Percentiles rank a stretch among this genome's conserved stretches.
Evolutionary conservation across 2,113 vertebrate species (phyloP).

Genomic region (Charina bottae): DNA sequence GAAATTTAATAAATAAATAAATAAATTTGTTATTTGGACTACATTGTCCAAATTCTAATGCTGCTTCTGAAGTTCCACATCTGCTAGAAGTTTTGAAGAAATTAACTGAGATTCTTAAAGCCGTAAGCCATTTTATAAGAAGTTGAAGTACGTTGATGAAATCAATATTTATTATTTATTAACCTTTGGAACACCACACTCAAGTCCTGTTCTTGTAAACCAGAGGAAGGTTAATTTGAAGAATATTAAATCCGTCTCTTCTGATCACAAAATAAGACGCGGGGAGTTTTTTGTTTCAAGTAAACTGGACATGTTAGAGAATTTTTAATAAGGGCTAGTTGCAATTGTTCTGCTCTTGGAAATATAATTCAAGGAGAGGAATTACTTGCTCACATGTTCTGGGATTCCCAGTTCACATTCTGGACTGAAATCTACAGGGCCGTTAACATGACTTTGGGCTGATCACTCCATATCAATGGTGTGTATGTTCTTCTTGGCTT

Average conservation of each 20-base stretch:
- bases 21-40: neutral
- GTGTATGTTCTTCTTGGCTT: neutral
- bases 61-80: neutral
- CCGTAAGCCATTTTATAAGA: neutral
- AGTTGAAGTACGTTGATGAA: neutral
- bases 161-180: neutral
- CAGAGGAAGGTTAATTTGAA: neutral
- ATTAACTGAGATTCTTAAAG: neutral
- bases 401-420: neutral
- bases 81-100: neutral
- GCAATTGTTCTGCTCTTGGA: neutral
- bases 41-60: neutral
- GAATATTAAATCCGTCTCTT: neutral
- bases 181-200: neutral
- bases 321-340: neutral
- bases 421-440: neutral
- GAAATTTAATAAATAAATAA: no score
- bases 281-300: neutral
- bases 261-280: neutral
- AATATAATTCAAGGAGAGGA: neutral
- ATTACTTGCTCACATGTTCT: neutral
- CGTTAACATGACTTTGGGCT: neutral
- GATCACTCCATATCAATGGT: neutral
- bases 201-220: neutral
- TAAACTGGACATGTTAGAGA: neutral